phyloP scores from a whole-genome alignment of 2,113 vertebrate species.

The Butastur rufipennis region DNA sequence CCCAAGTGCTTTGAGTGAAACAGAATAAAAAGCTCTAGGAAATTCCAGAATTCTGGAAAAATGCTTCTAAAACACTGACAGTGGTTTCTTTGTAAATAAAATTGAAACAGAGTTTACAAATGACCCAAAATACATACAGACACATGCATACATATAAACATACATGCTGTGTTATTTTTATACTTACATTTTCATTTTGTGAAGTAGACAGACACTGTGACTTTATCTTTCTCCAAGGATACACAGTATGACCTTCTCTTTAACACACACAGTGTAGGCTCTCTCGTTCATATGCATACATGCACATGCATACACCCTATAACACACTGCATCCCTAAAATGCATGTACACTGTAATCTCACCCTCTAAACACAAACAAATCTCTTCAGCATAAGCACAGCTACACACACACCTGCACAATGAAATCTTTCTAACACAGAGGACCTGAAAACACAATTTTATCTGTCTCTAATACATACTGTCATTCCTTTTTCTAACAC shows the following conservation, averaged over 20 bases:
- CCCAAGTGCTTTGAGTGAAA: not conserved
- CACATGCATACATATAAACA: not conserved
- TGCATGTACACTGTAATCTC: not conserved
- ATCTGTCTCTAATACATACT: not conserved
- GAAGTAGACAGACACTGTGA: not conserved
- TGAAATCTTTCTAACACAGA: conserved; percentile 8
- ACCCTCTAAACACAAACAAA: not conserved
- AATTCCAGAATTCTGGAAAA: not conserved
- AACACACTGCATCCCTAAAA: not conserved
- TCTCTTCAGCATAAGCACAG: not conserved
- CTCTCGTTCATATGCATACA: not conserved
- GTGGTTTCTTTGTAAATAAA: not conserved
- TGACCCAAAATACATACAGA: not conserved
- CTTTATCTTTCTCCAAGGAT: not conserved
- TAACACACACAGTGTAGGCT: not conserved
- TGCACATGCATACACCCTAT: not conserved
- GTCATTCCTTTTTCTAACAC: conserved; percentile 5
- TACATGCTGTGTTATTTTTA: not conserved
- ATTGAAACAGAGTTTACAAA: not conserved
- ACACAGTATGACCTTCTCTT: not conserved
- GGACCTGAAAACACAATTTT: conserved; percentile 25
- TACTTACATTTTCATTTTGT: not conserved
- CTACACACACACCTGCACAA: not conserved
- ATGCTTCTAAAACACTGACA: not conserved
- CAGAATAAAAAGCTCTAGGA: not conserved